Conservation (phyloP, 2,888 invertebrate genomes). For the Lypha dubia region DNA sequence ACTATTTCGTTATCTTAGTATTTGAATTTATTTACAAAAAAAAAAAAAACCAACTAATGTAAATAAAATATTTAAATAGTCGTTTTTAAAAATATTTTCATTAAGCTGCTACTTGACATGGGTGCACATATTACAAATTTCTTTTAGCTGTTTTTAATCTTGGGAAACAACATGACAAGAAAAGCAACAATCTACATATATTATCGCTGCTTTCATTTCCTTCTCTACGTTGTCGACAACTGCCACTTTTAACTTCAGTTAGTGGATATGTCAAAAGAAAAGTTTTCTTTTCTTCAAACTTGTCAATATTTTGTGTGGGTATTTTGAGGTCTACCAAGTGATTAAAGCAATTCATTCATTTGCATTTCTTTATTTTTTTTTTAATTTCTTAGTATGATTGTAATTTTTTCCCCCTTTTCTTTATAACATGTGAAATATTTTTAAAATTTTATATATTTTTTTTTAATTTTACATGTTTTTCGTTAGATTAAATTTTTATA, state of each 20-base stretch:
- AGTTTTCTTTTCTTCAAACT: constrained; percentile 7
- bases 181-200: constrained; percentile 8
- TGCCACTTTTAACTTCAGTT: constrained; percentile 35
- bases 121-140: constrained; percentile 46
- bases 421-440: constrained; percentile 52
- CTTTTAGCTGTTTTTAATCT: constrained; percentile 31
- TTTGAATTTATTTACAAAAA: constrained; percentile 15
- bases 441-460: neutral
- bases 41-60: too few relatives aligned
- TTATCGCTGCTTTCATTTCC: neutral
- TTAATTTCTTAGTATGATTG: constrained; percentile 31
- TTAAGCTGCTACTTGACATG: constrained; percentile 70
- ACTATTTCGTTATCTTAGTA: constrained; percentile 8
- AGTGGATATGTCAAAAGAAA: constrained; percentile 31
- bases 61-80: constrained; percentile 20
- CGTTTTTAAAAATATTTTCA: constrained; percentile 24
- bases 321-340: constrained; percentile 36
- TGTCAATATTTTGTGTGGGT: constrained; percentile 46
- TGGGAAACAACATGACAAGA: neutral
- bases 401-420: constrained; percentile 37
- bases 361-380: constrained; percentile 12
- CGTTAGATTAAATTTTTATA: constrained; percentile 23
- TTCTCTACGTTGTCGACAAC: constrained; percentile 20
- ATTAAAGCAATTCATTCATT: constrained; percentile 42
- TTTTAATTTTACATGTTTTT: neutral